Base-by-base conservation (phyloP, 35 echinoderm and acorn worm genomes). In the Ophioderma brevispina region DNA sequence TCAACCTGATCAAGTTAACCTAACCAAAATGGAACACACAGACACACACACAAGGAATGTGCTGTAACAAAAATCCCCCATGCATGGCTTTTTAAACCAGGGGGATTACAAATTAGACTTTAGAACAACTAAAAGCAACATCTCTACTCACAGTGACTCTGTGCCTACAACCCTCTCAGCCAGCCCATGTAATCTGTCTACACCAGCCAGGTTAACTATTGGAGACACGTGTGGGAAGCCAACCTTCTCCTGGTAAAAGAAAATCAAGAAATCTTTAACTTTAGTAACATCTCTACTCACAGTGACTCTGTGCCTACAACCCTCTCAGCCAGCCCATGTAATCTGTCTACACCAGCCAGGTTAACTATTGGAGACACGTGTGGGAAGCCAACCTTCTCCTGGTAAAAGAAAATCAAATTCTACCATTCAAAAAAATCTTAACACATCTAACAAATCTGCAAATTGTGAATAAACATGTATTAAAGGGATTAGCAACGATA, bases 121-220 rank as follows among this genome's bases (percentile, higher is more conserved):
- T n/a, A n/a, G n/a, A n/a, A n/a, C n/a, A n/a, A n/a, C n/a, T n/a
- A n/a, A n/a, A n/a, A n/a, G n/a, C n/a, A n/a, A n/a, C n/a, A n/a
- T n/a, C n/a, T n/a, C n/a, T 88, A 93, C 97, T 99, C 88, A 99
- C 97, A 99, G 76, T 70, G 97, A 95, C 70, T 99, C 97, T 3
- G 97, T 99, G 13, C 94, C 97, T 1, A 99, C 97, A 14, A 99
- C 92, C 79, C 97, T 93, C 39, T 99, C 97, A 40, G 93, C 86
- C 1, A 99, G 88, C 31, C 97, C 93, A 95, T 95, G 87, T 4
- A 99, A 80, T 55, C 85, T 87, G 39, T 99, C 94, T 17, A 89
- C 84, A 23, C 94, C 91, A 40, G 91, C 87, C 78, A 99, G 64
- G 13, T 95, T 86, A 31, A 99, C 97, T 5, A 95, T 95, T 15